Base-by-base conservation (phyloP, 2,888 invertebrate species). In the Odontothrips loti region DNA sequence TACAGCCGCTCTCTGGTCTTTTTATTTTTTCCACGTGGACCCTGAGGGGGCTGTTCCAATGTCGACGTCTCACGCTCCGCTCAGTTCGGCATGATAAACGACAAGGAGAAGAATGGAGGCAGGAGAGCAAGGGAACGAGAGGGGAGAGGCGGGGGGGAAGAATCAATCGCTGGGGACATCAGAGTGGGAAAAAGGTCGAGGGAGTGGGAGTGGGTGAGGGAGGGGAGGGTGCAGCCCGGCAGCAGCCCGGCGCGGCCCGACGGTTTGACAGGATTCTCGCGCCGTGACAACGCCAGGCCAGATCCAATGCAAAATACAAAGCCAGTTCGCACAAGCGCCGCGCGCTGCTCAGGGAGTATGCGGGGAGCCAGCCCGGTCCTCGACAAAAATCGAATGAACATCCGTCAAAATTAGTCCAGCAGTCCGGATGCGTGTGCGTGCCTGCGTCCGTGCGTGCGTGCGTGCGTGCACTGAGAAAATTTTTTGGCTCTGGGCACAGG, bases 61-160 rank as follows among this genome's bases (percentile, higher is more conserved):
- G 68, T 23, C 68, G 68, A 75, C 68, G 68, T 75, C 68, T 75
- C 68, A 75, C 68, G 68, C 58, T 17, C 58, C 58, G 58, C 68
- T 27, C 68, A 75, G 68, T 75, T 75, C 68, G 27, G 27, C 68
- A 75, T 75, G 68, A 75, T 75, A 75, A 75, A 75, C 68, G 68
- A 75, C 68, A 27, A 75, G 68, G 23, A 27, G 27, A 75, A 27
- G 68, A 27, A 75, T 12, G 27, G 68, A 27, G 68, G 27, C 27
- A 27, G 6, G 68, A 23, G 68, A 75, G 68, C 17, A 15, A 58
- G 68, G 58, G 58, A 58, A n/a, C 10, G 58, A 17, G 58, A 58
- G 58, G 58, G 51, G 51, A 2, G 10, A 10, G 51, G 20, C 6
- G 20, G 10, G 20, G 51, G 9, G 51, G 20, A n/a, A 58, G 58